phyloP scores from a whole-genome alignment of 2,113 vertebrate genomes.

The Anseranas semipalmata region DNA sequence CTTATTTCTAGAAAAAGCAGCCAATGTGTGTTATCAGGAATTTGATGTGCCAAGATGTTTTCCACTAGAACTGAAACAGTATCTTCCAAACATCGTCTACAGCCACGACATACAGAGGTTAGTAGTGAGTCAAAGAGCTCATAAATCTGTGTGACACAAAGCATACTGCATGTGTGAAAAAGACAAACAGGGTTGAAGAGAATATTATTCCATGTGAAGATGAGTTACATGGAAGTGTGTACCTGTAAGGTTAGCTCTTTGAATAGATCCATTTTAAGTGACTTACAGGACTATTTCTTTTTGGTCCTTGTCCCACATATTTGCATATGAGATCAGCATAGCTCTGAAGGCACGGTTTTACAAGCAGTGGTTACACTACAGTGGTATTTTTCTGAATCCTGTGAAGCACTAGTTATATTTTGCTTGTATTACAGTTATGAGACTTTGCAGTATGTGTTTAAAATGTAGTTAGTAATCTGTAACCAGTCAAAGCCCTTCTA shows the following conservation, averaged over 20 bases:
- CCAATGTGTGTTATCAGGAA: conserved; percentile 95
- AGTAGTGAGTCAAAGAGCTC: not conserved
- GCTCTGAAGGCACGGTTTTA: not conserved
- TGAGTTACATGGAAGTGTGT: not conserved
- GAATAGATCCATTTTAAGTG: not conserved
- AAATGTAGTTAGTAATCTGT: not conserved
- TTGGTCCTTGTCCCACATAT: not conserved
- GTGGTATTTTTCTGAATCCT: not conserved
- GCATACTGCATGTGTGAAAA: not conserved
- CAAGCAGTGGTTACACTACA: not conserved
- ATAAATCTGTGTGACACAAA: not conserved
- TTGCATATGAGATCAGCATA: not conserved
- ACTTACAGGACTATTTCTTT: not conserved
- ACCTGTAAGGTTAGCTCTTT: not conserved
- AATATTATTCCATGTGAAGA: not conserved
- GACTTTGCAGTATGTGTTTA: not conserved
- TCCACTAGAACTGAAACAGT: conserved; percentile 87
- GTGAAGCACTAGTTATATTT: not conserved
- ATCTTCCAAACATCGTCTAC: conserved; percentile 90
- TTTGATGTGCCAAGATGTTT: conserved; percentile 87
- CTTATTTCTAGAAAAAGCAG: conserved; percentile 77
- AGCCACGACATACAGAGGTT: conserved; percentile 79
- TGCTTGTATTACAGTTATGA: not conserved
- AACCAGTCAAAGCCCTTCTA: not conserved
- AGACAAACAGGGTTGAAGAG: not conserved